Evolutionary conservation across 2,888 invertebrate genomes (phyloP), one percentile per base, ranked within the genome.

Genomic region (Dasysyrphus tricinctus): DNA sequence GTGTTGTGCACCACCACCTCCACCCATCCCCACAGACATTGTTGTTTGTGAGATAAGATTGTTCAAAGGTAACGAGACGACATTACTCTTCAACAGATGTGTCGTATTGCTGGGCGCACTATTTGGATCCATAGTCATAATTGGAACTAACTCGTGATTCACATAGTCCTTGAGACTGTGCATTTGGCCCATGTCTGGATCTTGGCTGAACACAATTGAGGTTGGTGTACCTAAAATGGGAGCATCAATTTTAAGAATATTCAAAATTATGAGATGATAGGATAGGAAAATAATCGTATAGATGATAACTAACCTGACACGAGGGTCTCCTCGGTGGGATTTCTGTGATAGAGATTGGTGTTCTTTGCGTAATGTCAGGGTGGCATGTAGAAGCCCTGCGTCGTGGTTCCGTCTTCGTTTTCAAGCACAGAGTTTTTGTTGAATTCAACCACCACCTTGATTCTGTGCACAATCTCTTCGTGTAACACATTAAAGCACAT

Each of bases 401-500:
- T 89, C 81, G 89, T 89, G 82, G 89, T 84, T 54, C 89, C 88
- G 39, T 90, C 89, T 77, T 85, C 85, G 11, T 81, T 85, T 44
- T 85, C 85, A 0, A 89, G 61, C 69, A 90, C 87, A 0, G 90
- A 89, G 6, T 89, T 83, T 56, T 92, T 91, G 81, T 92, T 92
- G 79, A 92, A 91, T 83, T 92, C 92, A 12, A 92, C 92, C 16
- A 93, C 92, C 90, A 96, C 96, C 89, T 95, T 96, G 90, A 96
- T 94, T 90, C 97, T 95, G 92, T 97, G 96, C 51, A 97, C 96
- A 88, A 97, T 96, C 92, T 97, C 97, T 90, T 97, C 97, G 90
- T 97, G 97, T 82, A 97, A 95, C 12, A 97, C 97, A 91, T 97
- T 97, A 92, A 97, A 97, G 91, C 97, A 97, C 97, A 97, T 97